A percentile compares a stretch with the other conserved stretches of the same genome.
Evolutionary conservation across 2,113 vertebrate genomes (phyloP).

Genomic region (Pungitius pungitius): DNA sequence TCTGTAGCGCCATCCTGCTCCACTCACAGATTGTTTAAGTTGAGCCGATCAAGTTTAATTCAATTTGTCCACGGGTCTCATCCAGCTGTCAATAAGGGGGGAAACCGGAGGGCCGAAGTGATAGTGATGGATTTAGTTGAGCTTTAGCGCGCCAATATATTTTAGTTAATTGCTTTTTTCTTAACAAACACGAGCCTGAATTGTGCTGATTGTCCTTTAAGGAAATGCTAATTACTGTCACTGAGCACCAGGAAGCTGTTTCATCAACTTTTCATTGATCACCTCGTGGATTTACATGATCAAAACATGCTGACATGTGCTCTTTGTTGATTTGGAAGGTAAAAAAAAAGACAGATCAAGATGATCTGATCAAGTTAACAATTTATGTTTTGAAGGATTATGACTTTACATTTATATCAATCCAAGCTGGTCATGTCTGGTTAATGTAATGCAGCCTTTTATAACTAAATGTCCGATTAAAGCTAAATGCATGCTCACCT

Average conservation of each 20-base stretch:
- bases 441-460: not conserved
- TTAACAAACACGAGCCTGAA: not conserved
- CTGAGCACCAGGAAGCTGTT: not conserved
- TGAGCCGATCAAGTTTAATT: not conserved
- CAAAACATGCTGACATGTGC: not conserved
- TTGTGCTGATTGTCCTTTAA: not conserved
- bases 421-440: not conserved
- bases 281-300: not conserved
- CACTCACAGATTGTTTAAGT: not conserved
- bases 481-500: slow-evolving; percentile 42
- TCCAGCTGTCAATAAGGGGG: slow-evolving; percentile 1
- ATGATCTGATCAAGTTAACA: not conserved
- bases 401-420: not conserved
- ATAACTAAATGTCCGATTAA: not conserved
- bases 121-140: not conserved
- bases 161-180: slow-evolving; percentile 12
- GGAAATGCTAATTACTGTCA: not conserved
- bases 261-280: not conserved
- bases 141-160: not conserved
- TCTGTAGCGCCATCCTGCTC: not conserved
- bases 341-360: not conserved
- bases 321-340: slow-evolving; percentile 1
- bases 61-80: not conserved
- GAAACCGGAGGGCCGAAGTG: not conserved
- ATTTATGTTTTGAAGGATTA: not conserved